Evolutionary conservation across 2,113 vertebrate species (phyloP).

Genomic region (Macrotus californicus): DNA sequence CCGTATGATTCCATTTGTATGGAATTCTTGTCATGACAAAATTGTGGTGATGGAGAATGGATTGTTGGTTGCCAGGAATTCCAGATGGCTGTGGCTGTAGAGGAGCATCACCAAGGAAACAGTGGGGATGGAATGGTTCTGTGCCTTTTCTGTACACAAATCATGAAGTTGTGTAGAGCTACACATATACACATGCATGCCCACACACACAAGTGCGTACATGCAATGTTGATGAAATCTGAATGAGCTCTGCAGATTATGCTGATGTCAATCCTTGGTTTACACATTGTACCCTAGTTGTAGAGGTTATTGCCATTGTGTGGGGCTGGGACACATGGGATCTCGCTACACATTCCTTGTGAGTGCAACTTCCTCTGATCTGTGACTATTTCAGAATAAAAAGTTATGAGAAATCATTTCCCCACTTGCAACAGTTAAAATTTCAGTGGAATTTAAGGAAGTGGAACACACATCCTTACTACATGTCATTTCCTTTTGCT

Average conservation of each 20-base stretch:
- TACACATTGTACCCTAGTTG: not conserved
- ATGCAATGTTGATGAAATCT: not conserved
- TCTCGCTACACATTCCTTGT: not conserved
- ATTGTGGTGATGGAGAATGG: not conserved
- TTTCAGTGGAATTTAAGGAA: not conserved
- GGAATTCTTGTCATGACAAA: not conserved
- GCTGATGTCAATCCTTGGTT: not conserved
- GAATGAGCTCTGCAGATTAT: not conserved
- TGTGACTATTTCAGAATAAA: not conserved
- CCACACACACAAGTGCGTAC: fast-evolving
- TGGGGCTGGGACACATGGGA: not conserved
- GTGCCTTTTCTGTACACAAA: not conserved
- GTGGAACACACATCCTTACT: not conserved
- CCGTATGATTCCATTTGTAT: not conserved
- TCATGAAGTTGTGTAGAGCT: not conserved
- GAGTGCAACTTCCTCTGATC: not conserved
- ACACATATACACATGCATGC: too few relatives aligned
- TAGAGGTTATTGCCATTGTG: not conserved
- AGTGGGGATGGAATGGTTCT: not conserved
- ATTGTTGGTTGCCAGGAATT: not conserved
- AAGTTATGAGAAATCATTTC: not conserved
- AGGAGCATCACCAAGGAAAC: not conserved
- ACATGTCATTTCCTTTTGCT: not conserved
- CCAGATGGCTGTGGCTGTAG: not conserved
- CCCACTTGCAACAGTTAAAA: not conserved